phyloP scores from a whole-genome alignment of 2,113 vertebrate genomes.

The Dromiciops gliroides region DNA sequence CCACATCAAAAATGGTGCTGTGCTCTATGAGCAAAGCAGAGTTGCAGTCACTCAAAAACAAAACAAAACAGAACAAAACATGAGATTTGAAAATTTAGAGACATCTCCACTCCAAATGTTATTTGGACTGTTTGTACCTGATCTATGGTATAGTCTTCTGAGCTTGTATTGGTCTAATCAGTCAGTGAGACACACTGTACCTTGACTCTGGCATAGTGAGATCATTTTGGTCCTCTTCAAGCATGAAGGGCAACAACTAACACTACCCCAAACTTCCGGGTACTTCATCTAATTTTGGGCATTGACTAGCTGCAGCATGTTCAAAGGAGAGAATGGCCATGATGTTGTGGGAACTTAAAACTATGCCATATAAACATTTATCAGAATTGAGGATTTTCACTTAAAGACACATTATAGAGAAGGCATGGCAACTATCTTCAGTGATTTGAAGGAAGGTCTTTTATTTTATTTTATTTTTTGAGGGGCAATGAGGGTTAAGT shows the following conservation, averaged over 20 bases:
- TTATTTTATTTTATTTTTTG: no score
- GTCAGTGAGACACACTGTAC: not conserved
- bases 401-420: not conserved
- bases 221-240: not conserved
- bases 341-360: not conserved
- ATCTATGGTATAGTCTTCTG: not conserved
- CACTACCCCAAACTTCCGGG: not conserved
- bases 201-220: not conserved
- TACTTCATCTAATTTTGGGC: not conserved
- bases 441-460: no score
- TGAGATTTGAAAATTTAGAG: not conserved
- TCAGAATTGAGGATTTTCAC: not conserved
- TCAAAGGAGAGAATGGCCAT: no score
- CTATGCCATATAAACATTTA: not conserved
- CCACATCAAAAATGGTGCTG: not conserved
- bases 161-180: not conserved
- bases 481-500: no score
- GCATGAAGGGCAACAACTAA: not conserved
- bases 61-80: no score
- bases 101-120: not conserved
- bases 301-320: no score
- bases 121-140: not conserved
- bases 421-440: no score
- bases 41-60: not conserved
- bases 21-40: not conserved